These are phyloP conservation scores for Aphrophora alni DNA, from an alignment of 2,888 invertebrate genomes.

Conservation along the genomic window DNA sequence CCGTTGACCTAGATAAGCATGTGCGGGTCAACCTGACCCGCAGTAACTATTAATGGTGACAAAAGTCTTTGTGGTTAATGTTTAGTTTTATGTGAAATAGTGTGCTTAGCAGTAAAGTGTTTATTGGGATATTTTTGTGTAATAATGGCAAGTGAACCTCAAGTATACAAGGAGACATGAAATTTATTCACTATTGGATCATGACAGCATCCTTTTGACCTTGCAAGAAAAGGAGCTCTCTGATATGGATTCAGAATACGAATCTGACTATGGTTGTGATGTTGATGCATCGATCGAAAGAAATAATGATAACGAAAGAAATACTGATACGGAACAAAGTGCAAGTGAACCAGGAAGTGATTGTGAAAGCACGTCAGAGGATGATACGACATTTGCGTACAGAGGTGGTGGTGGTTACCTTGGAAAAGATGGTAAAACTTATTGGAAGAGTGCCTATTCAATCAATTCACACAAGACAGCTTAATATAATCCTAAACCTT, in stretches of 20 bases:
- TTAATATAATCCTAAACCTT: neutral
- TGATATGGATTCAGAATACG: neutral
- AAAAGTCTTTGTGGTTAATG: no score
- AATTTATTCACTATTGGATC: neutral
- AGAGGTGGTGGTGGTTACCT: neutral
- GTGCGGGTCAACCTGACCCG: no score
- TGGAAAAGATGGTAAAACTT: neutral
- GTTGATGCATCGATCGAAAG: neutral
- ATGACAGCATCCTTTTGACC: neutral
- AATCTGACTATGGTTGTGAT: neutral
- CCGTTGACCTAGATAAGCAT: no score
- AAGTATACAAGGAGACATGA: neutral
- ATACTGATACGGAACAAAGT: neutral
- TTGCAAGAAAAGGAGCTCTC: neutral
- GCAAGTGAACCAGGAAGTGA: neutral
- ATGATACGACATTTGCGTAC: neutral
- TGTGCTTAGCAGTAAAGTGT: no score
- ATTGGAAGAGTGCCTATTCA: neutral
- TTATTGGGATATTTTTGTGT: constrained; percentile 17
- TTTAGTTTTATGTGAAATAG: no score
- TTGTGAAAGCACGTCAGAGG: neutral
- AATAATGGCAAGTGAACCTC: neutral
- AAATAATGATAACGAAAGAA: neutral
- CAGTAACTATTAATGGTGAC: no score
- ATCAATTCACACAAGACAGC: neutral